These are phyloP conservation scores for Drosophila ananassae DNA, from an alignment of 1,140 invertebrate species.

Conservation along the genomic window DNA sequence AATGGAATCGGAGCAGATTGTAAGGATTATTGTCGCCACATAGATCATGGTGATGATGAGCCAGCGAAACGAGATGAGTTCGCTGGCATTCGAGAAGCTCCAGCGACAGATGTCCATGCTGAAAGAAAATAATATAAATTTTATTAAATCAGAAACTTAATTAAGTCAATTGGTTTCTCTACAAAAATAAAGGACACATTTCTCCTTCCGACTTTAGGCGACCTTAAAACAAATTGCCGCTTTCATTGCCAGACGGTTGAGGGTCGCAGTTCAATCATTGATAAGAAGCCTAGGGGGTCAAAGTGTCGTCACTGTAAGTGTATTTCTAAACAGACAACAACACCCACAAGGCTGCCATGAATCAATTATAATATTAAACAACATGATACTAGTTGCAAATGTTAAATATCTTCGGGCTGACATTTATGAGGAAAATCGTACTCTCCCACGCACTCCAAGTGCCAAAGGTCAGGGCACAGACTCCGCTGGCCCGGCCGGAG, in stretches of 20 bases:
- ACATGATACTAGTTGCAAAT: not conserved
- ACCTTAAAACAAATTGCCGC: constrained; percentile 7
- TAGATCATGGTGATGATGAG: constrained; percentile 84
- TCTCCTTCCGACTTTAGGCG: no score
- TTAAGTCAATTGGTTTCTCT: not conserved
- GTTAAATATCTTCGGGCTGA: constrained; percentile 13
- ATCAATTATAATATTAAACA: not conserved
- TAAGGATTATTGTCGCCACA: constrained; percentile 83
- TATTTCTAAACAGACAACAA: no score
- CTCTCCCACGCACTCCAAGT: constrained; percentile 2
- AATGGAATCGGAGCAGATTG: constrained; percentile 81
- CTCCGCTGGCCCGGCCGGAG: constrained; percentile 13
- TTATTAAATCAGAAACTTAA: not conserved
- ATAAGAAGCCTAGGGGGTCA: not conserved
- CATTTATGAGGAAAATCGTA: constrained; percentile 35
- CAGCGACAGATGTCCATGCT: constrained; percentile 83
- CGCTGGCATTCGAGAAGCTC: constrained; percentile 79
- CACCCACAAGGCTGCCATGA: no score
- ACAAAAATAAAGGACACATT: not conserved
- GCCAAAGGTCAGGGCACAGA: constrained; percentile 40
- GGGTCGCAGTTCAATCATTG: constrained; percentile 1
- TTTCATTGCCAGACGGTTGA: not conserved
- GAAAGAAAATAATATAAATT: constrained; percentile 1
- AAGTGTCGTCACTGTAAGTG: no score
- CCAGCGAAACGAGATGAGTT: constrained; percentile 83